Evolutionary conservation across 2,888 invertebrate species (phyloP).

Genomic region (Chloroclystis v-ata): DNA sequence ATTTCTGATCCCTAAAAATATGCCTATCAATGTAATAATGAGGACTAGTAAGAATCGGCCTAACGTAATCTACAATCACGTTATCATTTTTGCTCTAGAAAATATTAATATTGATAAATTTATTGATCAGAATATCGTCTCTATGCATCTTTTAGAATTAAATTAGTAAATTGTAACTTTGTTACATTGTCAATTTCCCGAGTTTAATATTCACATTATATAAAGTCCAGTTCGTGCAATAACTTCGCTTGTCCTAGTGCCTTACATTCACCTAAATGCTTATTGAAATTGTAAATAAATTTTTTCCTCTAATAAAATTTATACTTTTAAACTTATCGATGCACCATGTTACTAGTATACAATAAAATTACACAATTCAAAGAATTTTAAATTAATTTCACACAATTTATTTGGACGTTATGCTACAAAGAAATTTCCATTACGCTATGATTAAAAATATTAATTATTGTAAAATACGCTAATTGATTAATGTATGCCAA

Average conservation of each 20-base stretch:
- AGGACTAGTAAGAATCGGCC: no score
- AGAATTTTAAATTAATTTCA: conserved; percentile 58
- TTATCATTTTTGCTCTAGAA: no score
- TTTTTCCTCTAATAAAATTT: neutral
- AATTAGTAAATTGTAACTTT: no score
- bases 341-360: conserved; percentile 7
- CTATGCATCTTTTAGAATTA: no score
- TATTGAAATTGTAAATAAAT: neutral
- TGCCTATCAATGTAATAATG: no score
- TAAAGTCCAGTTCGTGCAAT: conserved; percentile 6
- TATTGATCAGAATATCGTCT: no score
- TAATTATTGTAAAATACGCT: conserved; percentile 16
- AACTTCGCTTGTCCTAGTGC: conserved; percentile 33
- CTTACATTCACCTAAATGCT: conserved; percentile 30
- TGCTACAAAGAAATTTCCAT: conserved; percentile 60
- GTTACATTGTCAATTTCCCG: conserved; percentile 10
- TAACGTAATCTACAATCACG: no score
- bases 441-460: conserved; percentile 21
- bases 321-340: conserved; percentile 1
- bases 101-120: no score
- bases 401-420: conserved; percentile 65
- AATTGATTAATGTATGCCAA: conserved; percentile 47
- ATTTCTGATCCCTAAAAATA: no score
- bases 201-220: conserved; percentile 19
- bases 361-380: conserved; percentile 39